Evolutionary conservation across 1,140 invertebrate genomes (phyloP), one percentile per base, ranked within the genome.

Genomic region (Paralvinella palmiformis): DNA sequence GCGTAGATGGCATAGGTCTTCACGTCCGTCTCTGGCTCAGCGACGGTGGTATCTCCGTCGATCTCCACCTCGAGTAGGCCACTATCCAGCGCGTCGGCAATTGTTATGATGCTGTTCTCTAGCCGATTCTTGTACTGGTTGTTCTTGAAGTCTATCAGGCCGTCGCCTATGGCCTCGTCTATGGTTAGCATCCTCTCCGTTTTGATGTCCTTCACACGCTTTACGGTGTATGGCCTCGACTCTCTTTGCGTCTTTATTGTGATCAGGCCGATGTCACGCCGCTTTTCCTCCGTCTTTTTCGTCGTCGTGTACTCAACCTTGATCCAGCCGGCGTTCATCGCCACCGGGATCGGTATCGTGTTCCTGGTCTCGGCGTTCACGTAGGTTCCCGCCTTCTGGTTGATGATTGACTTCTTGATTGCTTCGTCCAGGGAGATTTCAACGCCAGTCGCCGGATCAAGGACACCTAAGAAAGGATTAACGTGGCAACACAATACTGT

Each of bases 281-380:
- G 37, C 35, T 61, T 66, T 41, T 66, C 64, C 45, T 53, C 24
- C 41, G 64, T 55, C 50, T 66, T 66, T 29, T 66, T 61, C 10
- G 58, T 53, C n/a, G 37, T 37, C 59, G 58, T 59, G 37, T 37
- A 45, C 27, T 66, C 64, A 13, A 66, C 64, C 45, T 66, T 66
- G 59, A 66, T 66, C 59, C 44, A 5, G 7, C 64, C 64, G 17
- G 29, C 59, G 50, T 62, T 66, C 64, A 66, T 66, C 22, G 64
- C 64, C 22, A 62, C 64, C 13, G 59, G 64, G 53, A 66, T 66
- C 10, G 64, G 64, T 10, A 62, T 55, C 20, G 48, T 55, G 35
- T 62, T 52, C 4, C 52, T 36, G n/a, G 59, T 66, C 10, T 15
- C 41, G 6, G 45, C 17, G 59, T 66, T 62, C 1, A 41, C 31